Conservation (phyloP, 1,140 invertebrate species). For the Dendroctonus valens region DNA sequence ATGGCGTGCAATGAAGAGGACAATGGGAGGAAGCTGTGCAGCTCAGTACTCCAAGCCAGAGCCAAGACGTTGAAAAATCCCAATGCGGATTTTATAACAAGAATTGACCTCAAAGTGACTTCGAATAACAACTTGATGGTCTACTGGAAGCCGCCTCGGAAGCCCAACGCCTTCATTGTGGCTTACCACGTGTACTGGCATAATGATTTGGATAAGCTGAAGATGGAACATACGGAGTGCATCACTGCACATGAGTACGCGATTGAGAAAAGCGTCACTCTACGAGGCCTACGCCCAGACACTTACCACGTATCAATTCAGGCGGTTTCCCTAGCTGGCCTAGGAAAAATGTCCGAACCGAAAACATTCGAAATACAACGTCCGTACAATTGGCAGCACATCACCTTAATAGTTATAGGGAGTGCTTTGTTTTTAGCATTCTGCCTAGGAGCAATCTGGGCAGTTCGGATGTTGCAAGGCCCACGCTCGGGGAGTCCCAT, state of each 20-base stretch:
- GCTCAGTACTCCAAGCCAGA: slow-evolving; percentile 42
- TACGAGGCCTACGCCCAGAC: slow-evolving; percentile 58
- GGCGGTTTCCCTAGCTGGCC: slow-evolving; percentile 62
- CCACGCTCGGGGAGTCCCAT: neutral
- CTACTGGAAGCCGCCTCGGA: slow-evolving; percentile 59
- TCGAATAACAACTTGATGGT: slow-evolving; percentile 51
- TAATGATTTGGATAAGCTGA: slow-evolving; percentile 42
- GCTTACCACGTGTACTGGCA: slow-evolving; percentile 58
- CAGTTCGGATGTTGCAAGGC: slow-evolving; percentile 34
- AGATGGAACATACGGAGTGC: slow-evolving; percentile 23
- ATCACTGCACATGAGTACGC: slow-evolving; percentile 18
- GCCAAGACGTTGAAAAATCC: slow-evolving; percentile 46
- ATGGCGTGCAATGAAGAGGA: slow-evolving; percentile 53
- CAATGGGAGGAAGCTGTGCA: slow-evolving; percentile 40
- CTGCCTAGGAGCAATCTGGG: slow-evolving; percentile 36
- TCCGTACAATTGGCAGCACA: no score
- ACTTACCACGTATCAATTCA: slow-evolving; percentile 62
- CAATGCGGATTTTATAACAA: slow-evolving; percentile 48
- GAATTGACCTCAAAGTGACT: slow-evolving; percentile 38
- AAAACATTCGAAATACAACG: neutral
- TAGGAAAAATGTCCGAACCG: slow-evolving; percentile 16
- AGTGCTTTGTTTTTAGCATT: neutral
- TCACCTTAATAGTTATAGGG: no score
- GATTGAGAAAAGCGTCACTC: slow-evolving; percentile 31
- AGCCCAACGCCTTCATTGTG: slow-evolving; percentile 64